These are phyloP conservation scores for Plestiodon gilberti DNA, from an alignment of 2,113 vertebrate species.

Conservation along the genomic window DNA sequence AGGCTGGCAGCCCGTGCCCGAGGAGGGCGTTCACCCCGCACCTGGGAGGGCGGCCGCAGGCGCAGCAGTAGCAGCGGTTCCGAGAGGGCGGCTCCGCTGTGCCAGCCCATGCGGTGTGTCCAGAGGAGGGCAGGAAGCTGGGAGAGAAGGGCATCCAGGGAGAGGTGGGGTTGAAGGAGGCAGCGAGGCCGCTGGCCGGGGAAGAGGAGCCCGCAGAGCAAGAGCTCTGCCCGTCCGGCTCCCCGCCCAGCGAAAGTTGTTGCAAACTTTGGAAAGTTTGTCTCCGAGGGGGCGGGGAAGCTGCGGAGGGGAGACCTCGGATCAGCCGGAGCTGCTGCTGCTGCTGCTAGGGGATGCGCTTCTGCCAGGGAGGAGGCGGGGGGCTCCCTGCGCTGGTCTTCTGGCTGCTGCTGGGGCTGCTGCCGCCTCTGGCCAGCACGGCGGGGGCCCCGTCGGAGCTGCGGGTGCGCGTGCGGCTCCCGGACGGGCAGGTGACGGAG, in stretches of 20 bases:
- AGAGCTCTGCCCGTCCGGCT: slow-evolving; percentile 1
- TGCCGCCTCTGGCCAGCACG: slow-evolving; percentile 33
- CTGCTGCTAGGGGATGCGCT: slow-evolving; percentile 3
- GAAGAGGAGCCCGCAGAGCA: too few relatives aligned
- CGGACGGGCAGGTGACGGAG: slow-evolving; percentile 89
- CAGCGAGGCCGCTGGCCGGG: too few relatives aligned
- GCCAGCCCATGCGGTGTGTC: too few relatives aligned
- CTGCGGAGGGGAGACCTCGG: too few relatives aligned
- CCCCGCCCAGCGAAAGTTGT: not conserved
- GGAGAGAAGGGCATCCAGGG: too few relatives aligned
- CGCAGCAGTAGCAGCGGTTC: not conserved
- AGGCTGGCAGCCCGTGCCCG: not conserved
- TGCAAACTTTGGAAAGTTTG: not conserved
- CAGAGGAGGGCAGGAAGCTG: too few relatives aligned
- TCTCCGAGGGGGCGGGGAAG: not conserved
- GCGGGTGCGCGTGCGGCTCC: slow-evolving; percentile 88
- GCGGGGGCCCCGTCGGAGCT: slow-evolving; percentile 77
- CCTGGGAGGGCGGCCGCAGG: slow-evolving; percentile 18
- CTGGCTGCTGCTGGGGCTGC: slow-evolving; percentile 33
- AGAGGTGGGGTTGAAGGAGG: too few relatives aligned
- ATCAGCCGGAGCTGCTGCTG: not conserved
- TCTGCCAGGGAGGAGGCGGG: not conserved
- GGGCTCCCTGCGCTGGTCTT: slow-evolving; percentile 47
- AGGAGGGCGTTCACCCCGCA: too few relatives aligned
- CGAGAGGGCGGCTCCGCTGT: not conserved